Percentiles rank a stretch among this genome's conserved stretches.
Conservation (phyloP, 1,140 invertebrate genomes). For the Stegodyphus dumicola region DNA sequence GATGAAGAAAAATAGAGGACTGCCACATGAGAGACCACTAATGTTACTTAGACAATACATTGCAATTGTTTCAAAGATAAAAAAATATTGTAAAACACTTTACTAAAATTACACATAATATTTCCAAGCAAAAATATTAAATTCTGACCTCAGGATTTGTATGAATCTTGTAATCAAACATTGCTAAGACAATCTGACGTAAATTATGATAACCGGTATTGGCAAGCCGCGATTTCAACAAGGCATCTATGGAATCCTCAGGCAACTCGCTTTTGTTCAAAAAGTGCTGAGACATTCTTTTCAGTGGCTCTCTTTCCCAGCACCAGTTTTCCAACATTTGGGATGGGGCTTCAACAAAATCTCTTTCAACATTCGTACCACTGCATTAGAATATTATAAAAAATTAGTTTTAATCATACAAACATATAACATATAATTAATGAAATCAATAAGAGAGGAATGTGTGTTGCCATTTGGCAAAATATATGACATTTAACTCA, state of each 20-base stretch:
- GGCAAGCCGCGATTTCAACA: slow-evolving; percentile 70
- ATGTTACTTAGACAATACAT: too few species aligned
- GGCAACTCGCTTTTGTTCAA: slow-evolving; percentile 69
- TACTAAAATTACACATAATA: background rate
- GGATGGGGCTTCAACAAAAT: slow-evolving; percentile 74
- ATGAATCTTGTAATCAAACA: slow-evolving; percentile 72
- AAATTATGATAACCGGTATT: slow-evolving; percentile 72
- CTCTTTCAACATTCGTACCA: slow-evolving; percentile 72
- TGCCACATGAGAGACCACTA: too few species aligned
- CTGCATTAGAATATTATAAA: slow-evolving; percentile 50
- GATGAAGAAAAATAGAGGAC: too few species aligned
- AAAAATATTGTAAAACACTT: background rate
- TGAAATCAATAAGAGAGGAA: too few species aligned
- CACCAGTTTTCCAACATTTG: slow-evolving; percentile 76
- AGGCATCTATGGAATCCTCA: slow-evolving; percentile 69
- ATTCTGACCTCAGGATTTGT: slow-evolving; percentile 64
- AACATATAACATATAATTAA: too few species aligned
- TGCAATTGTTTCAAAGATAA: too few species aligned
- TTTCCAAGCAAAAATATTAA: too few species aligned
- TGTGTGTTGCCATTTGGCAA: too few species aligned
- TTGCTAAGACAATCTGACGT: slow-evolving; percentile 71
- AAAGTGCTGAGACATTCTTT: slow-evolving; percentile 72
- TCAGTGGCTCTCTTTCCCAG: slow-evolving; percentile 72
- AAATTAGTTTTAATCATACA: too few species aligned
- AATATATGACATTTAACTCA: too few species aligned